Conservation (phyloP, 2,888 invertebrate genomes). For the Sicus ferrugineus region DNA sequence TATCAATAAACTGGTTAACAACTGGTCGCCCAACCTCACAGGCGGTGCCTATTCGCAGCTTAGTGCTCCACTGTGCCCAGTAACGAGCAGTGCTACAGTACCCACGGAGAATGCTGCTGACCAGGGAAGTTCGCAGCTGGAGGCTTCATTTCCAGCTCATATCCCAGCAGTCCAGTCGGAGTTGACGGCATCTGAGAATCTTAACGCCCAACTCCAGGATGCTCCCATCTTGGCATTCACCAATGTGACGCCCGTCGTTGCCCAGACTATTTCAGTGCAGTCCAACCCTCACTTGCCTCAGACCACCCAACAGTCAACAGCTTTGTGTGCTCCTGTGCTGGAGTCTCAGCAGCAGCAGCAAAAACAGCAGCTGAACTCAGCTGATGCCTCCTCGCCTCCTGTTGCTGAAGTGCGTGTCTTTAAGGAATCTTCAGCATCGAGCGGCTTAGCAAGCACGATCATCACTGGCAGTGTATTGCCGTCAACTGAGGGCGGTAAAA, state of each 20-base stretch:
- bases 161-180: not conserved
- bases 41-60: constrained; percentile 60
- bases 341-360: not conserved
- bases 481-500: constrained; percentile 54
- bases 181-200: not conserved
- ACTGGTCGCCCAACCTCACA: constrained; percentile 62
- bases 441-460: not conserved
- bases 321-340: not conserved
- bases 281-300: constrained; percentile 1
- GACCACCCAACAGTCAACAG: not conserved
- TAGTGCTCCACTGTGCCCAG: constrained; percentile 43
- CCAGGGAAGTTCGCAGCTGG: not conserved
- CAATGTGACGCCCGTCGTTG: constrained; percentile 10
- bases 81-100: constrained; percentile 35
- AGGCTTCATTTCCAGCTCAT: not conserved
- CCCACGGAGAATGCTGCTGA: constrained; percentile 19
- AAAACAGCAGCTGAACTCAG: not conserved
- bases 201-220: constrained; percentile 1
- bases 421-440: constrained; percentile 10
- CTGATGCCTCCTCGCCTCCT: not conserved
- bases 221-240: constrained; percentile 5
- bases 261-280: not conserved
- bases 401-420: not conserved
- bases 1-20: constrained; percentile 60
- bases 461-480: constrained; percentile 12